Percentiles rank a stretch among this genome's conserved stretches.
phyloP scores from a whole-genome alignment of 2,113 vertebrate genomes.

The Sturnira hondurensis region DNA sequence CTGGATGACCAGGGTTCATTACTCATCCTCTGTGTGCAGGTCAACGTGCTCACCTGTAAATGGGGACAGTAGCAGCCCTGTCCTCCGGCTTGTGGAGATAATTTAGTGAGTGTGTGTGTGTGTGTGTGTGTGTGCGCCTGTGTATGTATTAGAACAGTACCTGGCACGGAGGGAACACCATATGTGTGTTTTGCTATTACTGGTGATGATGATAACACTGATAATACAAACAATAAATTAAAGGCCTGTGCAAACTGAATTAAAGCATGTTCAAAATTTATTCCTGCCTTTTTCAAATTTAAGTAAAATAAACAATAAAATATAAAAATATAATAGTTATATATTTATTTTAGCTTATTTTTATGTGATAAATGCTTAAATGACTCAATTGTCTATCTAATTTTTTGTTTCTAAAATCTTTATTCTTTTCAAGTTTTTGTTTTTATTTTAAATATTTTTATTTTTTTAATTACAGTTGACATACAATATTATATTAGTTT shows the following conservation, averaged over 20 bases:
- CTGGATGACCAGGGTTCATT: not conserved
- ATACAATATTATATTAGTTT: not conserved
- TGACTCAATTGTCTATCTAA: not conserved
- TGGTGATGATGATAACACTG: not conserved
- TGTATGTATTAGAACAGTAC: not conserved
- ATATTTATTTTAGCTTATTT: not conserved
- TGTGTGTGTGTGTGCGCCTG: rapidly evolving
- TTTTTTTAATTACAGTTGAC: not conserved
- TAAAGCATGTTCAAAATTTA: not conserved
- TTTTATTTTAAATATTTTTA: not conserved
- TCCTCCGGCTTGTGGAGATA: not conserved
- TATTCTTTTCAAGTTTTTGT: not conserved
- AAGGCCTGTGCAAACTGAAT: not conserved
- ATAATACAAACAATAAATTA: not conserved
- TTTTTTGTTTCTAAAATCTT: not conserved
- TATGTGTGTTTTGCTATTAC: not conserved
- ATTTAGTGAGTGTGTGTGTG: not conserved
- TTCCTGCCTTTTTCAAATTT: slow-evolving; percentile 6
- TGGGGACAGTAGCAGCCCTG: not conserved
- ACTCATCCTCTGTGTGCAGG: not conserved
- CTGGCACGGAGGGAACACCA: not conserved
- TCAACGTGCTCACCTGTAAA: not conserved
- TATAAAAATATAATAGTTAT: not conserved
- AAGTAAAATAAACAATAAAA: not conserved
- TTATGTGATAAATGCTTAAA: not conserved